These are phyloP conservation scores for Gallirallus australis DNA, from an alignment of 2,797 vertebrate species.

Conservation along the genomic window DNA sequence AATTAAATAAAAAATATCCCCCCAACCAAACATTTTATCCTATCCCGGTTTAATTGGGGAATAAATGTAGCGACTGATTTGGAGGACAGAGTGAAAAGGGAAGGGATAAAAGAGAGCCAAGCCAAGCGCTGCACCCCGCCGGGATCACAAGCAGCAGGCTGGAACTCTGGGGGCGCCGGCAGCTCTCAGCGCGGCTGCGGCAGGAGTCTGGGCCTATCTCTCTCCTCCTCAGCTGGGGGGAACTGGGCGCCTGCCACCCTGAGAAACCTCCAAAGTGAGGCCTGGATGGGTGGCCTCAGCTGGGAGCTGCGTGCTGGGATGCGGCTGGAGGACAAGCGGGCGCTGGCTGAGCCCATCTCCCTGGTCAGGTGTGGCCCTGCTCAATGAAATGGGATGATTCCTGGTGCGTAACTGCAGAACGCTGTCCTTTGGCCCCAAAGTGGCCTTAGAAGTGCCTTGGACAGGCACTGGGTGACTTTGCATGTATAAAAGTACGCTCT, in stretches of 20 bases:
- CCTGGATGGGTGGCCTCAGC: background rate
- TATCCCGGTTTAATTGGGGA: slow-evolving; percentile 28
- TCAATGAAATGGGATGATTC: background rate
- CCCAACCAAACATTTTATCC: background rate
- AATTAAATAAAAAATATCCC: background rate
- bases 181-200: background rate
- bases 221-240: background rate
- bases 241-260: background rate
- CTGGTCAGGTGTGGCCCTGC: background rate
- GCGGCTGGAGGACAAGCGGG: background rate
- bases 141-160: background rate
- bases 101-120: slow-evolving; percentile 3
- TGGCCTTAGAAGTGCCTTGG: background rate
- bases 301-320: background rate
- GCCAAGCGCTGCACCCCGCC: background rate
- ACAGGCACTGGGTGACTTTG: background rate
- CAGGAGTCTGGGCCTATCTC: background rate
- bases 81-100: slow-evolving; percentile 26
- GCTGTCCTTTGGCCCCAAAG: background rate
- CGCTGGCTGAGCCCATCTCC: background rate
- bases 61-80: slow-evolving; percentile 46
- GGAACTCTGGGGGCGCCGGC: background rate
- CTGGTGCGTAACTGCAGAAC: background rate
- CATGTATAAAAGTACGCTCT: background rate
- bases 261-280: background rate